A percentile compares a stretch with the other conserved stretches of the same genome.
Conservation (phyloP, 2,888 invertebrate species). For the Hofmannophila pseudospretella region DNA sequence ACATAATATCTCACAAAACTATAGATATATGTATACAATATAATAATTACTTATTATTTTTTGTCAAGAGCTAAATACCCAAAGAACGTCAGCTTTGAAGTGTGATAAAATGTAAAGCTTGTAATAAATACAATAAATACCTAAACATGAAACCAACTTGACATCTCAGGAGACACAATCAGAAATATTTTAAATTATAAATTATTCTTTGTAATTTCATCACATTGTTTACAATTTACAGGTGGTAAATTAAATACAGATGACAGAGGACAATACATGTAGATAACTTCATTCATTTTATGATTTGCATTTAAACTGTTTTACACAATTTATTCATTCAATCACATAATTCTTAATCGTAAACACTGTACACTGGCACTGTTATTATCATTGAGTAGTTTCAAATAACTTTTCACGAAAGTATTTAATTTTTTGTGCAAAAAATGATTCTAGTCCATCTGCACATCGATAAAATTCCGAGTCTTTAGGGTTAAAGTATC, state of each 20-base stretch:
- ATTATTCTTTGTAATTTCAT: conserved; percentile 60
- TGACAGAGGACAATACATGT: conserved; percentile 36
- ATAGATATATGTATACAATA: conserved; percentile 34
- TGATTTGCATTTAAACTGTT: conserved; percentile 9
- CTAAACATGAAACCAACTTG: conserved; percentile 52
- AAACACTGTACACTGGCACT: conserved; percentile 54
- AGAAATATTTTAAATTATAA: conserved; percentile 46
- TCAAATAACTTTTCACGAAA: conserved; percentile 90
- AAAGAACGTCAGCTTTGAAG: conserved; percentile 52
- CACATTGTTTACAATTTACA: conserved; percentile 67
- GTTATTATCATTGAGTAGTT: conserved; percentile 66
- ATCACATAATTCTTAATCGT: conserved; percentile 20
- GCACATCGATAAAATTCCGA: conserved; percentile 98
- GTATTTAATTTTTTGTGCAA: conserved; percentile 94
- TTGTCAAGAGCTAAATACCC: conserved; percentile 42
- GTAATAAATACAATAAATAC: conserved; percentile 74
- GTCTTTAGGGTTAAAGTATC: conserved; percentile 97
- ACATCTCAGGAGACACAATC: conserved; percentile 44
- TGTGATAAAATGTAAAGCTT: conserved; percentile 47
- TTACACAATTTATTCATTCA: conserved; percentile 21
- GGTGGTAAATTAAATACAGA: conserved; percentile 35
- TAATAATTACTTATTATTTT: conserved; percentile 38
- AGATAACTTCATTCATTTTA: too few species aligned
- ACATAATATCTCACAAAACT: conserved; percentile 67
- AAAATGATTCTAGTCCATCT: conserved; percentile 95